phyloP scores from a whole-genome alignment of 2,797 vertebrate species.

The Delichon dasypus region DNA sequence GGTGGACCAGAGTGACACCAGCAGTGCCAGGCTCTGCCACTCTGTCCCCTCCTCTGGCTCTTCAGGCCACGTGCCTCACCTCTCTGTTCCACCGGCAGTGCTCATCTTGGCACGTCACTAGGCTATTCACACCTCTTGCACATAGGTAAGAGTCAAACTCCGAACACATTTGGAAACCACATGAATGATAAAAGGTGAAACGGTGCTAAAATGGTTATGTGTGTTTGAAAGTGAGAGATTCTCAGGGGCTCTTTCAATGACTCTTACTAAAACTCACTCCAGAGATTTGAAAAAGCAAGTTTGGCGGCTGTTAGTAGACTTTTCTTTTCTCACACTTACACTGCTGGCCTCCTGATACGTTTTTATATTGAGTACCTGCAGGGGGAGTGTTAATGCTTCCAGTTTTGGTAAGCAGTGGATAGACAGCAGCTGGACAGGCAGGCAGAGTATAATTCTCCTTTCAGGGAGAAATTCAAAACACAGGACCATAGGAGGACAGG shows the following conservation, averaged over 20 bases:
- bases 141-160: neutral
- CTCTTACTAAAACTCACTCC: neutral
- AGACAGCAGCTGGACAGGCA: neutral
- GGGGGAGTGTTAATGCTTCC: constrained; percentile 1
- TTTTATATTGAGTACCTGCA: neutral
- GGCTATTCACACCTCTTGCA: neutral
- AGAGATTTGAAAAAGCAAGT: neutral
- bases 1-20: neutral
- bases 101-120: neutral
- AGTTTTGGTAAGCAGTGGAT: neutral
- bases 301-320: neutral
- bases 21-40: neutral
- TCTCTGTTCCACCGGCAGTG: neutral
- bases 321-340: neutral
- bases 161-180: neutral
- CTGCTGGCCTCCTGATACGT: neutral
- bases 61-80: neutral
- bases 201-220: neutral
- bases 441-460: neutral
- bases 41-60: constrained; percentile 24
- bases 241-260: neutral
- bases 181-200: neutral
- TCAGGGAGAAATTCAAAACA: neutral
- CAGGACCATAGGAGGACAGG: neutral
- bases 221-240: neutral